Evolutionary conservation across 2,797 vertebrate species (phyloP).

Genomic region (Octomys mimax): DNA sequence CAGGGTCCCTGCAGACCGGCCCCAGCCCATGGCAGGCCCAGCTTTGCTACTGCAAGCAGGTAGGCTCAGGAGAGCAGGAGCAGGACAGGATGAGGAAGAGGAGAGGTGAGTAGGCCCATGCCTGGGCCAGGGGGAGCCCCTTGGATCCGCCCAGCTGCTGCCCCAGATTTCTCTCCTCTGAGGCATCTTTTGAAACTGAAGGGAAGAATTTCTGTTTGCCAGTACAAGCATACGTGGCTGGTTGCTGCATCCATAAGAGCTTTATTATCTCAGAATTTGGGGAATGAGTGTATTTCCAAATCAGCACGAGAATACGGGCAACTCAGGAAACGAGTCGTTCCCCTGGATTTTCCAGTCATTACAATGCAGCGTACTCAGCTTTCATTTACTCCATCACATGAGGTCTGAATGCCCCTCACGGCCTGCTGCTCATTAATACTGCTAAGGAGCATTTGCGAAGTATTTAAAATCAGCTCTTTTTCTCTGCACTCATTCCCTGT

Average conservation of each 20-base stretch:
- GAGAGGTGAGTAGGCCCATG: background rate
- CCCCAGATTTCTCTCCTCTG: background rate
- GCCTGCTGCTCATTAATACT: conserved; percentile 78
- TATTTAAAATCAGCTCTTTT: conserved; percentile 79
- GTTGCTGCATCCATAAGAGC: conserved; percentile 17
- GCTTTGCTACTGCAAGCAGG: background rate
- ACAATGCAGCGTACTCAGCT: conserved; percentile 4
- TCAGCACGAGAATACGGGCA: conserved; percentile 2
- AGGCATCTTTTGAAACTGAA: background rate
- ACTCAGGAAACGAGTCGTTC: conserved; percentile 25
- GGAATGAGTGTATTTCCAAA: conserved; percentile 58
- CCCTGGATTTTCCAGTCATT: conserved; percentile 61
- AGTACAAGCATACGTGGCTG: background rate
- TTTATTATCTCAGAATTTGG: conserved; percentile 60
- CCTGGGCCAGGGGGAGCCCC: background rate
- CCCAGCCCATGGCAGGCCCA: background rate
- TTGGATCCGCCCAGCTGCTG: background rate
- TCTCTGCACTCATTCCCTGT: conserved; percentile 74
- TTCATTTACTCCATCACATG: conserved; percentile 73
- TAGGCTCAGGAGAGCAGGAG: background rate
- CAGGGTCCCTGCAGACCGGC: background rate
- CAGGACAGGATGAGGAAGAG: background rate
- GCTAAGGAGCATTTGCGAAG: conserved; percentile 79
- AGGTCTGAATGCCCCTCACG: conserved; percentile 66
- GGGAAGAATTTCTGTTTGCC: background rate